A percentile compares a stretch with the other conserved stretches of the same genome.
Evolutionary conservation across 2,113 vertebrate genomes (phyloP).

Genomic region (Eulemur rufifrons): DNA sequence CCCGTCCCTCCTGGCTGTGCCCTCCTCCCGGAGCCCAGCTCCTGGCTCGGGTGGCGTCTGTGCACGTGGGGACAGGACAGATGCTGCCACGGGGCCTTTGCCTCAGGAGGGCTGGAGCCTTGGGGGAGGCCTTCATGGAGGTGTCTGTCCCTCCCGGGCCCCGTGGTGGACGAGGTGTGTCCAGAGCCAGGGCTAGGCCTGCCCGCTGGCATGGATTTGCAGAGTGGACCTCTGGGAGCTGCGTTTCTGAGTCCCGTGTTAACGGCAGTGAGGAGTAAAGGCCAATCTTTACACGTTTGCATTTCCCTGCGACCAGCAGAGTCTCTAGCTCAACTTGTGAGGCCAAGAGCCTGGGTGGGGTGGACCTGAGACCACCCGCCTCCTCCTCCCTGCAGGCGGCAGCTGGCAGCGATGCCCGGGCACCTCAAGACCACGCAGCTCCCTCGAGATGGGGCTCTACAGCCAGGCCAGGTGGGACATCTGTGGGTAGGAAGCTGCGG

Average conservation of each 20-base stretch:
- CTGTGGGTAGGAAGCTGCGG: neutral
- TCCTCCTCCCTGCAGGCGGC: neutral
- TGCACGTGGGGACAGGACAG: neutral
- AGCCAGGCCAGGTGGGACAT: neutral
- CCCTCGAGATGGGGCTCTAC: too few relatives aligned
- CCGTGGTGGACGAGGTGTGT: neutral
- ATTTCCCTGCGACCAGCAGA: neutral
- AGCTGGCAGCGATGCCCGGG: neutral
- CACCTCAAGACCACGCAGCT: fast-evolving
- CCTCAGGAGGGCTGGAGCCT: neutral
- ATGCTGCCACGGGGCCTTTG: neutral
- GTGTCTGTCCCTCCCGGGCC: too few relatives aligned
- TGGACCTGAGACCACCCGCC: too few relatives aligned
- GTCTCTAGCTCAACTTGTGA: neutral
- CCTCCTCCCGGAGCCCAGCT: too few relatives aligned
- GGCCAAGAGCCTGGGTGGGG: neutral
- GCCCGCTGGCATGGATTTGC: too few relatives aligned
- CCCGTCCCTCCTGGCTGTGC: too few relatives aligned
- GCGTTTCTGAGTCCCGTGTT: too few relatives aligned
- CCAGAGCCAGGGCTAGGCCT: neutral
- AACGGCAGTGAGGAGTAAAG: too few relatives aligned
- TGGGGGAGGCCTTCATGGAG: neutral
- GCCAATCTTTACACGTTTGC: neutral
- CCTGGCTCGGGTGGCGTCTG: too few relatives aligned
- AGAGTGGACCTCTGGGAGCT: neutral